Conservation (phyloP, 2,797 vertebrate genomes). For the Chanos chanos region DNA sequence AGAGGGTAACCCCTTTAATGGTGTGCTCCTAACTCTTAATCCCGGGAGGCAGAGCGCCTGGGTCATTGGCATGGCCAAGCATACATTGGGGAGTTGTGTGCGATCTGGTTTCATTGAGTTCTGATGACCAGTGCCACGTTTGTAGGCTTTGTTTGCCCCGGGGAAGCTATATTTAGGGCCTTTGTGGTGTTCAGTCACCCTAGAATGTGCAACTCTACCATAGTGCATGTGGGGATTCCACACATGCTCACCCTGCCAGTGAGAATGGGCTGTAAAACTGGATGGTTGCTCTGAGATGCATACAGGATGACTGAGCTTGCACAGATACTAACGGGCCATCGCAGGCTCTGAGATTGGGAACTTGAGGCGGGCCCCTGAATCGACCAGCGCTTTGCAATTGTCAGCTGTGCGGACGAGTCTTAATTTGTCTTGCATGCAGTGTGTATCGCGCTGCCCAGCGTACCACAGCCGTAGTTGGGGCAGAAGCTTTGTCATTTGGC, state of each 20-base stretch:
- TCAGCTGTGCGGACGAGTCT: too few species aligned
- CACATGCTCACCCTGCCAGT: slow-evolving; percentile 19
- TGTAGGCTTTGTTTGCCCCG: slow-evolving; percentile 14
- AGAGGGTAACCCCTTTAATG: slow-evolving; percentile 7
- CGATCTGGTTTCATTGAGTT: slow-evolving; percentile 44
- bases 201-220: slow-evolving; percentile 42
- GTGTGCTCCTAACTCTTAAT: slow-evolving; percentile 11
- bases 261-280: slow-evolving; percentile 21
- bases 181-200: slow-evolving; percentile 39
- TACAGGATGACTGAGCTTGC: background rate
- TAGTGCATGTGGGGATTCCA: slow-evolving; percentile 34
- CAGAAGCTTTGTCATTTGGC: slow-evolving; percentile 4
- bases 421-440: too few species aligned
- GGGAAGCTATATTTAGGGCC: slow-evolving; percentile 45
- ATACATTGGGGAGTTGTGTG: slow-evolving; percentile 15
- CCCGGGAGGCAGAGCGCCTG: background rate
- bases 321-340: slow-evolving; percentile 15
- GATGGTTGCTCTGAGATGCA: slow-evolving; percentile 4
- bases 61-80: slow-evolving; percentile 12
- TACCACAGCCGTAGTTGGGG: background rate
- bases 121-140: slow-evolving; percentile 31
- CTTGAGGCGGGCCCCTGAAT: background rate
- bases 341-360: slow-evolving; percentile 9
- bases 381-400: background rate
- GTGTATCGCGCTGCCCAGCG: too few species aligned